These are phyloP conservation scores for Sarotherodon lohbergeri DNA, from an alignment of 2,113 vertebrate species.

Conservation along the genomic window DNA sequence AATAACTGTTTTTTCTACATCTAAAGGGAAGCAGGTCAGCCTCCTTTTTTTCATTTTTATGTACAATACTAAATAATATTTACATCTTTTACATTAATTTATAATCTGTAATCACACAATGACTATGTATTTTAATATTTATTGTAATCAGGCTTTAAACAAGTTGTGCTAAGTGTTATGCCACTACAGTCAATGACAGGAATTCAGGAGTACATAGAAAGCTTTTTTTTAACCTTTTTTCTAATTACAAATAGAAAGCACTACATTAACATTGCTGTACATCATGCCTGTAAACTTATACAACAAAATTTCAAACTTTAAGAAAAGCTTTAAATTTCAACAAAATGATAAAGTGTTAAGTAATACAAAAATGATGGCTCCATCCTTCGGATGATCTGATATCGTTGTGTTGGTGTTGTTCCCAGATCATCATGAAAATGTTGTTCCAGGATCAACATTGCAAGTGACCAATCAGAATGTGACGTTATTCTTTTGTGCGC, in stretches of 20 bases:
- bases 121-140: neutral
- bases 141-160: neutral
- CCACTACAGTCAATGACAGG: neutral
- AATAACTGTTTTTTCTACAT: neutral
- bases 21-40: neutral
- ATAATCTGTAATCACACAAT: neutral
- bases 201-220: neutral
- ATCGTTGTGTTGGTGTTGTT: too few relatives aligned
- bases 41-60: neutral
- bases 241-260: neutral
- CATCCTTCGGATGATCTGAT: neutral
- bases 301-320: neutral
- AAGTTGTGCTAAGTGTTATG: neutral
- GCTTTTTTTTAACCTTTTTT: neutral
- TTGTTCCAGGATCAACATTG: too few relatives aligned
- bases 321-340: neutral
- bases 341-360: neutral
- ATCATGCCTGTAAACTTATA: fast-evolving
- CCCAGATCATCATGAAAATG: too few relatives aligned
- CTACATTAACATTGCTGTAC: neutral
- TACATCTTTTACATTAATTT: neutral
- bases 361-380: neutral
- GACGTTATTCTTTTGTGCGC: too few relatives aligned
- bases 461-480: too few relatives aligned
- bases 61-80: neutral